These are phyloP conservation scores for Abrostola triplasia DNA, from an alignment of 2,888 invertebrate genomes.

Conservation along the genomic window DNA sequence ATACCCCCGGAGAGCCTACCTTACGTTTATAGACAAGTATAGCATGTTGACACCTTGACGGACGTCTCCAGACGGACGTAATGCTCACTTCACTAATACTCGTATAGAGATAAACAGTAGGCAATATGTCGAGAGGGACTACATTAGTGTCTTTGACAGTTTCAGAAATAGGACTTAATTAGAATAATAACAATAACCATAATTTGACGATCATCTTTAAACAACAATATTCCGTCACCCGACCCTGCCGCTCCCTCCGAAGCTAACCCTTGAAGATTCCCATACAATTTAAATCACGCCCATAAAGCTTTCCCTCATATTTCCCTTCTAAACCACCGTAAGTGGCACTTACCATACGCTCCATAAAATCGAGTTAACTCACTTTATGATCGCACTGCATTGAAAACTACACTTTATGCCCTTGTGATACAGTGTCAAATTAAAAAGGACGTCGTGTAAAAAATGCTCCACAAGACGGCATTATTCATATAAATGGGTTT, in stretches of 20 bases:
- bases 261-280: slow-evolving; percentile 38
- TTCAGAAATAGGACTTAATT: no score
- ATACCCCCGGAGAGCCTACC: no score
- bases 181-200: neutral
- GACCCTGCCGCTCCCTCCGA: slow-evolving; percentile 6
- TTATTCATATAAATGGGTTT: slow-evolving; percentile 82
- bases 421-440: slow-evolving; percentile 13
- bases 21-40: no score
- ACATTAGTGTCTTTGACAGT: no score
- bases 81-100: no score
- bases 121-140: no score
- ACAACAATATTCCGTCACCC: slow-evolving; percentile 27
- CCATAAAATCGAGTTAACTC: slow-evolving; percentile 64
- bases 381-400: slow-evolving; percentile 23
- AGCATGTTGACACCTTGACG: no score
- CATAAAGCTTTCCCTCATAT: slow-evolving; percentile 59
- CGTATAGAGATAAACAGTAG: no score
- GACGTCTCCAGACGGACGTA: no score
- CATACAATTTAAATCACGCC: slow-evolving; percentile 60
- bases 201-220: slow-evolving; percentile 18
- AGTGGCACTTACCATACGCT: slow-evolving; percentile 71
- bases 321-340: slow-evolving; percentile 59
- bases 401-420: slow-evolving; percentile 29
- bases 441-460: slow-evolving; percentile 15
- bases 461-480: slow-evolving; percentile 60